These are phyloP conservation scores for Zaprionus camerounensis DNA, from an alignment of 1,140 invertebrate species.

Conservation along the genomic window DNA sequence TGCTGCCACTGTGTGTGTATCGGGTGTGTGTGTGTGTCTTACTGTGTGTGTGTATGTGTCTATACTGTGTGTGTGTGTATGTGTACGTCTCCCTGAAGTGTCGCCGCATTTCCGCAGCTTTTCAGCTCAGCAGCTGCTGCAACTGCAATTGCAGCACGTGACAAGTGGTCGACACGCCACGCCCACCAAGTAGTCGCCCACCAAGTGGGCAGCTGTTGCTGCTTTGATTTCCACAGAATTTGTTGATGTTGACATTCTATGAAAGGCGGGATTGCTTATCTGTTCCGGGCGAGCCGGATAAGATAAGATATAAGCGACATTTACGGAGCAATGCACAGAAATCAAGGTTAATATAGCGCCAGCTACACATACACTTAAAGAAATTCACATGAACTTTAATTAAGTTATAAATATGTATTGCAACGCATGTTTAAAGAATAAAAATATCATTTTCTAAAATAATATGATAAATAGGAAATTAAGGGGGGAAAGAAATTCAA, in stretches of 20 bases:
- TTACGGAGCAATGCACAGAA: conserved; percentile 46
- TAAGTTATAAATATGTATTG: neutral
- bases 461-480: no score
- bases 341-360: conserved; percentile 60
- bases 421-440: neutral
- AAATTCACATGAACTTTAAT: neutral
- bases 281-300: conserved; percentile 20
- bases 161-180: conserved; percentile 17
- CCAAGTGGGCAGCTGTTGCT: conserved; percentile 34
- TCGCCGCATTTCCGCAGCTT: conserved; percentile 54
- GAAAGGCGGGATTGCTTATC: conserved; percentile 34
- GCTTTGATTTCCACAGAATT: conserved; percentile 37
- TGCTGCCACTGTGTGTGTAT: neutral
- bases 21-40: neutral
- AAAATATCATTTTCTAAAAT: neutral
- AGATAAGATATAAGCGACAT: conserved; percentile 79
- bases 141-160: conserved; percentile 38
- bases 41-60: neutral
- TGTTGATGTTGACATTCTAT: neutral
- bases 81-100: conserved; percentile 29
- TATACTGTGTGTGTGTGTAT: neutral
- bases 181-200: neutral
- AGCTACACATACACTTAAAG: neutral
- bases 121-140: conserved; percentile 20
- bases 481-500: no score